These are phyloP conservation scores for Galerucella calmariensis DNA, from an alignment of 2,888 invertebrate genomes.

Conservation along the genomic window DNA sequence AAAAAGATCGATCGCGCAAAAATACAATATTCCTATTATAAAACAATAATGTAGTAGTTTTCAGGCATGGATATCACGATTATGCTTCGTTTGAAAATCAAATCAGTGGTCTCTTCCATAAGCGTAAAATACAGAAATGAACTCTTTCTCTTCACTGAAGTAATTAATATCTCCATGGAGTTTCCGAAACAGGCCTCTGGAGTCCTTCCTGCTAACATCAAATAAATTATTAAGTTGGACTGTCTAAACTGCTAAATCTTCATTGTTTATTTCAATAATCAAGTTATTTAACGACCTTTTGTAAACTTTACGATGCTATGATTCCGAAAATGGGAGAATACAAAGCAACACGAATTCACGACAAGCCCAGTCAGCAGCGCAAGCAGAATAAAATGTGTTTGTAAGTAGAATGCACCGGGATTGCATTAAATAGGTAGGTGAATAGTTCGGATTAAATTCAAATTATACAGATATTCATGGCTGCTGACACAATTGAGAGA, in stretches of 20 bases:
- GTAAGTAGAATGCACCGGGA: neutral
- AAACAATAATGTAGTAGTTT: no score
- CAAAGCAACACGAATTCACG: constrained; percentile 20
- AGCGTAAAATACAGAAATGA: no score
- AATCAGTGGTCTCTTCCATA: no score
- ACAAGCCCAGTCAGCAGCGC: neutral
- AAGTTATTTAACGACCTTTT: constrained; percentile 32
- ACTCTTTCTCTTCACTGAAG: neutral
- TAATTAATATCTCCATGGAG: constrained; percentile 1
- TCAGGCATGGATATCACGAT: no score
- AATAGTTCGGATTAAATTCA: neutral
- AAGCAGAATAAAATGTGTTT: neutral
- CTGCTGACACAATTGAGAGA: no score
- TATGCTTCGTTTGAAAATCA: no score
- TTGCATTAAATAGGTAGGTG: neutral
- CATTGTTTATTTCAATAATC: constrained; percentile 34
- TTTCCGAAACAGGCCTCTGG: constrained; percentile 7
- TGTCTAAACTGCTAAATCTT: constrained; percentile 30
- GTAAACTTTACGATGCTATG: constrained; percentile 21
- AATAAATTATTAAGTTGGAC: constrained; percentile 28
- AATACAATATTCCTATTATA: no score
- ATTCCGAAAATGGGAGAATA: constrained; percentile 22
- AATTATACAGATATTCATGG: no score
- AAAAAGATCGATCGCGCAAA: no score
- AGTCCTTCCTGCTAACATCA: constrained; percentile 23